Evolutionary conservation across 2,113 vertebrate genomes (phyloP).

Genomic region (Oxygymnocypris stewartii): DNA sequence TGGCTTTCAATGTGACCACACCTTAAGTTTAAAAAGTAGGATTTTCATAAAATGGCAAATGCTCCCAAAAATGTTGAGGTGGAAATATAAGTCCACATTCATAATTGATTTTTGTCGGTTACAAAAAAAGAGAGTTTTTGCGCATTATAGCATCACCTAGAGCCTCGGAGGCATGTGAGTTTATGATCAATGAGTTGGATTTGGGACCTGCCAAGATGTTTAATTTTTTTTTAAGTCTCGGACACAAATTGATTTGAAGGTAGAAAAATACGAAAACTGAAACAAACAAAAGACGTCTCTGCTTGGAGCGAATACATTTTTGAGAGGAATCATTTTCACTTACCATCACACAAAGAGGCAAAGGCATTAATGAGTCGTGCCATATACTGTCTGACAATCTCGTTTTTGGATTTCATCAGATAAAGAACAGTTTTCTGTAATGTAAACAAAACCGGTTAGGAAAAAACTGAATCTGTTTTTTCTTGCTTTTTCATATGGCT

Average conservation of each 20-base stretch:
- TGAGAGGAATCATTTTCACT: constrained; percentile 38
- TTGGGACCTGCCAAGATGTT: not conserved
- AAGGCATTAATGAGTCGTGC: constrained; percentile 90
- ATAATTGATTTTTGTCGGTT: not conserved
- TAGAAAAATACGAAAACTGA: not conserved
- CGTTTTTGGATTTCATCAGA: constrained; percentile 82
- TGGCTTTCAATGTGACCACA: not conserved
- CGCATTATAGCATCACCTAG: not conserved
- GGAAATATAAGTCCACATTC: not conserved
- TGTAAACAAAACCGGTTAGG: not conserved
- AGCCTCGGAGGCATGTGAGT: not conserved
- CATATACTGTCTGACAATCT: constrained; percentile 86
- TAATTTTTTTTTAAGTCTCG: not conserved
- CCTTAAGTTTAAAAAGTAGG: no score
- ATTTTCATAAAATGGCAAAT: not conserved
- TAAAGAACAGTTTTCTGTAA: constrained; percentile 80
- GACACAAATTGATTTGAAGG: not conserved
- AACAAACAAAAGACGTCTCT: not conserved
- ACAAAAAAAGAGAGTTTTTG: no score
- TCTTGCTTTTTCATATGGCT: not conserved
- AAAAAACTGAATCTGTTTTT: not conserved
- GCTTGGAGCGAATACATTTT: not conserved
- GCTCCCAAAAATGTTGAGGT: not conserved
- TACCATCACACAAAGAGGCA: constrained; percentile 89
- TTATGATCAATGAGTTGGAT: not conserved